Evolutionary conservation across 1,140 invertebrate species (phyloP).

Genomic region (Stenopsyche tienmushanensis): DNA sequence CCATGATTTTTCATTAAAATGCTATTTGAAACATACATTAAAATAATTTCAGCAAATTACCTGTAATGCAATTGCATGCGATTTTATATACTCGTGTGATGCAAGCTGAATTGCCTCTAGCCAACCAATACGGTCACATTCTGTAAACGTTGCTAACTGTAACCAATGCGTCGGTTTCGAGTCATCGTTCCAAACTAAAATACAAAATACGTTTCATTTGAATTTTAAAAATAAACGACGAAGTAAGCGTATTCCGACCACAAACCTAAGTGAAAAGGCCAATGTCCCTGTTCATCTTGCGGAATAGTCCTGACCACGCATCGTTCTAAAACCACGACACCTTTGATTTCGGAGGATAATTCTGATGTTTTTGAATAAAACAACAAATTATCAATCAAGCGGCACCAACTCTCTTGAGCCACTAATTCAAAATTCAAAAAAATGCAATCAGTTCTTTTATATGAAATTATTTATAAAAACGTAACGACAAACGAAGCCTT

Average conservation of each 20-base stretch:
- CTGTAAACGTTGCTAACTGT: slow-evolving; percentile 75
- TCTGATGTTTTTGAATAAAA: slow-evolving; percentile 93
- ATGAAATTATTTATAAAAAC: no score
- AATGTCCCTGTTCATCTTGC: slow-evolving; percentile 58
- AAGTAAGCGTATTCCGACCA: slow-evolving; percentile 9
- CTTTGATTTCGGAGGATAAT: slow-evolving; percentile 83
- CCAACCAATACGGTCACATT: slow-evolving; percentile 84
- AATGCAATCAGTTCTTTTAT: no score
- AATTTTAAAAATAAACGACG: slow-evolving; percentile 14
- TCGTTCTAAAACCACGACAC: slow-evolving; percentile 85
- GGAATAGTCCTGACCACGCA: slow-evolving; percentile 62
- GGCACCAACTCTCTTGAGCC: slow-evolving; percentile 83
- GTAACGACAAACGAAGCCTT: no score
- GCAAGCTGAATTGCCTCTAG: slow-evolving; percentile 80
- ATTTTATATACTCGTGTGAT: slow-evolving; percentile 80
- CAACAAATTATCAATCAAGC: slow-evolving; percentile 86
- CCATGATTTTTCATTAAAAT: neutral
- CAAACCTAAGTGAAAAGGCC: slow-evolving; percentile 71
- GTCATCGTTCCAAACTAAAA: slow-evolving; percentile 80
- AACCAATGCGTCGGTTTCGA: slow-evolving; percentile 58
- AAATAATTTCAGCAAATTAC: neutral
- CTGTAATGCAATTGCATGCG: slow-evolving; percentile 63
- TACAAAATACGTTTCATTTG: slow-evolving; percentile 35
- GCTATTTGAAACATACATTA: neutral
- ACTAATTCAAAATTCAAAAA: no score